Conservation (phyloP, 2,888 invertebrate species). For the Hemicrepidius hirtus region DNA sequence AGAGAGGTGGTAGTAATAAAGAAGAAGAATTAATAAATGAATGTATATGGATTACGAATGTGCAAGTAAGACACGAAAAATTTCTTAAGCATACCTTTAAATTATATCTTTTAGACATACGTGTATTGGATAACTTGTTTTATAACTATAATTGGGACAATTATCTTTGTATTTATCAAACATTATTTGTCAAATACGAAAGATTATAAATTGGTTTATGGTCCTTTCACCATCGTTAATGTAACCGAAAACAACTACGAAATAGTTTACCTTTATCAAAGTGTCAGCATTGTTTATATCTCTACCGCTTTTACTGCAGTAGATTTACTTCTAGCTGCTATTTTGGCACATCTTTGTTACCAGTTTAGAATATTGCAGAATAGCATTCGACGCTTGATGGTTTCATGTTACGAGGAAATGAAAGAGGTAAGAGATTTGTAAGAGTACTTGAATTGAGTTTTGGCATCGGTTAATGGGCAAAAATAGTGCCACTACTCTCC, state of each 20-base stretch:
- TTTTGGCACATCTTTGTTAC: conserved; percentile 46
- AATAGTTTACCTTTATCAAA: conserved; percentile 11
- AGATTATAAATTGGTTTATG: conserved; percentile 40
- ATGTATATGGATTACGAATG: background rate
- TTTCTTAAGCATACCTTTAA: no score
- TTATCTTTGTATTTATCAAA: background rate
- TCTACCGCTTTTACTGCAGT: conserved; percentile 32
- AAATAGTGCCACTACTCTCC: no score
- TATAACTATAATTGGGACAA: background rate
- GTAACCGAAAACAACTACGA: conserved; percentile 21
- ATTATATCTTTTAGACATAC: background rate
- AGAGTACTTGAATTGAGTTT: no score
- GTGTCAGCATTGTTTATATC: conserved; percentile 23
- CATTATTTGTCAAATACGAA: conserved; percentile 19
- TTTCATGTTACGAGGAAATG: conserved; percentile 6
- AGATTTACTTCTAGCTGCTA: conserved; percentile 47
- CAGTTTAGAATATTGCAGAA: conserved; percentile 51
- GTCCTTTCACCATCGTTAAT: conserved; percentile 40
- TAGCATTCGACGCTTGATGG: conserved; percentile 11
- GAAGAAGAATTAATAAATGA: background rate
- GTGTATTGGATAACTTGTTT: background rate
- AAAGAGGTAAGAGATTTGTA: background rate
- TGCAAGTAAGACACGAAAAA: background rate
- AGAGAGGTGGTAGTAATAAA: background rate
- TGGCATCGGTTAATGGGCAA: no score